Base-by-base conservation (phyloP, 2,797 vertebrate species). In the Simalia tracyae region DNA sequence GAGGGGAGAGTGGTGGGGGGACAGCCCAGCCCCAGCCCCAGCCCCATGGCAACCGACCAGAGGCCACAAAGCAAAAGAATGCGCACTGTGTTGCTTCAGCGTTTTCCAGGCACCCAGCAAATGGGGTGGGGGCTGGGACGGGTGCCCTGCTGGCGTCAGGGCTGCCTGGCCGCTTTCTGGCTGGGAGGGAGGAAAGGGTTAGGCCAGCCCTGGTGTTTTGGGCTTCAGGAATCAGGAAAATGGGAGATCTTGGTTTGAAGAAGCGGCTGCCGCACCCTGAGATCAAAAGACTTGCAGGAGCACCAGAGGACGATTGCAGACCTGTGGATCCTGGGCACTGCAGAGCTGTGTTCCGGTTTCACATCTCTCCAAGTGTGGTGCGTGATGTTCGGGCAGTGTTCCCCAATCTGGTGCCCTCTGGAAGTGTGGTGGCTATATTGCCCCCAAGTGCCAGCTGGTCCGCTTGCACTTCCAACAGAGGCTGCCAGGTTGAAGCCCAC, bases 11-110 rank as follows among this genome's bases (percentile, higher is more conserved):
- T 66, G 64, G 5, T 22, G n/a, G 84, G 50, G 84, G 28, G 31
- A 31, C 54, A 36, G 85, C 36, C 36, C 72, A 36, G 85, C 36
- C 72, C 72, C 72, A 11, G 36, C 72, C 5, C 72, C 36, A 11
- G 94, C 95, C 96, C 96, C 97, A 97, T 97, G 96, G 95, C 93
- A 97, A 97, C 96, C 63, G 92, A 3, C 89, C 89, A 0, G 95
- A 64, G 88, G 95, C 96, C 95, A 93, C 94, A 94, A 94, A 96
- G 95, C 92, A 1, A 94, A 95, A 95, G 95, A 95, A 97, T 97
- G 94, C 93, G 95, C 95, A 96, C 96, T 96, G 95, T 96, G 96
- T 95, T 42, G 92, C 94, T 95, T 97, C 96, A 96, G 97, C 95
- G 22, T 88, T 86, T 96, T 95, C 94, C 86, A 84, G 93, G 95